Conservation (phyloP, 2,113 vertebrate species). For the Mustela nigripes region DNA sequence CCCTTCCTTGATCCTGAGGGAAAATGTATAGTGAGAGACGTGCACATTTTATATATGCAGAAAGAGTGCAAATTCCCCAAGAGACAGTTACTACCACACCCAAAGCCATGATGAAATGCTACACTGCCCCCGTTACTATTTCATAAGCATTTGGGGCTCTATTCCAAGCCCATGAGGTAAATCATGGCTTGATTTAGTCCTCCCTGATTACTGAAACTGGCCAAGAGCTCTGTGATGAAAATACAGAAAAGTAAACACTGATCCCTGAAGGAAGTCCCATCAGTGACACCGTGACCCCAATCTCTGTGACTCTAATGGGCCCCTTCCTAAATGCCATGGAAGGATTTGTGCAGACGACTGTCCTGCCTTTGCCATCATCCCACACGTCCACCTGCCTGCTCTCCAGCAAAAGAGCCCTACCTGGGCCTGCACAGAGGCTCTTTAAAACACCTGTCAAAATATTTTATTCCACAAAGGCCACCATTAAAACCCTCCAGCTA, state of each 20-base stretch:
- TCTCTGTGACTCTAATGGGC: slow-evolving; percentile 62
- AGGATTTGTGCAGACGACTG: slow-evolving; percentile 23
- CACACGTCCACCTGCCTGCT: neutral
- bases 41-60: slow-evolving; percentile 72
- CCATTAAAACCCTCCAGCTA: neutral
- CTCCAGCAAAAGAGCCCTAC: neutral
- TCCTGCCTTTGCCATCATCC: neutral
- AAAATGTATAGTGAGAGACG: slow-evolving; percentile 49
- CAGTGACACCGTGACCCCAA: slow-evolving; percentile 65
- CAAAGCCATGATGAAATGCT: slow-evolving; percentile 65
- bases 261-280: slow-evolving; percentile 46
- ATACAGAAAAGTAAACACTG: slow-evolving; percentile 51
- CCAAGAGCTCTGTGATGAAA: slow-evolving; percentile 49
- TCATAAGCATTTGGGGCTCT: slow-evolving; percentile 44
- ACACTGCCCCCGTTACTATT: neutral
- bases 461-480: slow-evolving; percentile 45
- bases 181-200: slow-evolving; percentile 21
- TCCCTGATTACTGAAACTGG: slow-evolving; percentile 32
- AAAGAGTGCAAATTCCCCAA: slow-evolving; percentile 78
- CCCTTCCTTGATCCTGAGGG: slow-evolving; percentile 31
- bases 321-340: slow-evolving; percentile 48
- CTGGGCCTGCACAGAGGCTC: neutral
- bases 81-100: slow-evolving; percentile 59
- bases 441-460: slow-evolving; percentile 49
- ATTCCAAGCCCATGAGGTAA: slow-evolving; percentile 50